Base-by-base conservation (phyloP, 2,888 invertebrate genomes). In the Pheosia gnoma region DNA sequence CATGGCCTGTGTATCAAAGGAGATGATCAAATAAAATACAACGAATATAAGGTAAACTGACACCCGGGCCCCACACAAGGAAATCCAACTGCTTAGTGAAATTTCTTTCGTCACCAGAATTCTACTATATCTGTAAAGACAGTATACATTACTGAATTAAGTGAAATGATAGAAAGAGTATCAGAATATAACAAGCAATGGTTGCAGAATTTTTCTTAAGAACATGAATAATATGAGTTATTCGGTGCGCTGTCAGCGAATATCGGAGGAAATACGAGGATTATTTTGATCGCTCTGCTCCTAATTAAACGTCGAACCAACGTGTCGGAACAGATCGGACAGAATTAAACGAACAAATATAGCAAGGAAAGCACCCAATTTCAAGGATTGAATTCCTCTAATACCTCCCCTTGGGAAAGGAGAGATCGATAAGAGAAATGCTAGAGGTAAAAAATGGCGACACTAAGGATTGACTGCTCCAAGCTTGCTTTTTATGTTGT, bases 221-320 rank as follows among this genome's bases (percentile, higher is more conserved):
- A 10, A 43, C 4, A n/a, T n/a, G 1, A n/a, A 47, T 11, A n/a
- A 47, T n/a, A 47, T 4, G 47, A n/a, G 53, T 53, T 10, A 6
- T 6, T 5, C 5, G 53, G 11, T 53, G 9, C 4, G 53, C 37
- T 8, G 55, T 58, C 59, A 13, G 36, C 49, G 54, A 56, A 60
- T 47, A 66, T 60, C 65, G 25, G 25, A 25, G 25, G 64, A 66
- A 70, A 63, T 62, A 45, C 43, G 62, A 66, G 60, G 43, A 70
- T 68, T 66, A 72, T 70, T 67, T 70, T 60, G 63, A 72, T 72
- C 53, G 61, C 59, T 47, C 56, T 52, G 62, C 65, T 72, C 68
- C 68, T 72, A 72, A 74, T 74, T 72, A 68, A 74, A 72, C 60
- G 65, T 72, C 64, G 67, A 68, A 74, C 68, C 63, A 67, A 67